Evolutionary conservation across 35 echinoderm and acorn worm genomes (phyloP).

Genomic region (Apostichopus parvimensis): DNA sequence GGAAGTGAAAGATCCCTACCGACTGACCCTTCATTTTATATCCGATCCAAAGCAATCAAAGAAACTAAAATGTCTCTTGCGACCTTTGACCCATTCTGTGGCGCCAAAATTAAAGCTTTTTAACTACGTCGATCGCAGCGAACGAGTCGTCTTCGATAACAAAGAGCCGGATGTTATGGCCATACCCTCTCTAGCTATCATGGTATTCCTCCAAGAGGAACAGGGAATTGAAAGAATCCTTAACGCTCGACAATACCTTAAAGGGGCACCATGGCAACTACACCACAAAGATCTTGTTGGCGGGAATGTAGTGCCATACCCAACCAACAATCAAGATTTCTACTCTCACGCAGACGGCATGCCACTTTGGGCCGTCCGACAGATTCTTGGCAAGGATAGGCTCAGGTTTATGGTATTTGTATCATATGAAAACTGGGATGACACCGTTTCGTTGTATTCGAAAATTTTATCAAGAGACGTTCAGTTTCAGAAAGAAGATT

Average conservation of each 20-base stretch:
- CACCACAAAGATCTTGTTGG: conserved; percentile 66
- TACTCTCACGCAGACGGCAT: conserved; percentile 63
- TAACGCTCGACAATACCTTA: conserved; percentile 56
- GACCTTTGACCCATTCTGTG: conserved; percentile 66
- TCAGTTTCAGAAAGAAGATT: conserved; percentile 64
- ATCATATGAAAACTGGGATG: conserved; percentile 61
- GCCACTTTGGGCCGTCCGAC: conserved; percentile 75
- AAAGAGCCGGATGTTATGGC: conserved; percentile 44
- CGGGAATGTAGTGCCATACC: conserved; percentile 51
- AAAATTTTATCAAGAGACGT: conserved; percentile 62
- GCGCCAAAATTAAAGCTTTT: conserved; percentile 77
- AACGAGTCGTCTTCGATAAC: conserved; percentile 31
- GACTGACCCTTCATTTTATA: conserved; percentile 76
- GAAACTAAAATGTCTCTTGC: conserved; percentile 41
- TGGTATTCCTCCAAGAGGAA: conserved; percentile 73
- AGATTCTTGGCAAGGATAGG: conserved; percentile 60
- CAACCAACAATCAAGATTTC: conserved; percentile 76
- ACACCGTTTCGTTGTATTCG: conserved; percentile 54
- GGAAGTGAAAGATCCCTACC: conserved; percentile 65
- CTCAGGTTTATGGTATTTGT: conserved; percentile 71
- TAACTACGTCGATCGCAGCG: conserved; percentile 79
- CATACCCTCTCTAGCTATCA: conserved; percentile 56
- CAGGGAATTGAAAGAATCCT: conserved; percentile 63
- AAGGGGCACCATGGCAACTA: conserved; percentile 58
- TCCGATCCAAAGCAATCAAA: conserved; percentile 63